Evolutionary conservation across 2,888 invertebrate species (phyloP), one percentile per base, ranked within the genome.

Genomic region (Cephus runcator): DNA sequence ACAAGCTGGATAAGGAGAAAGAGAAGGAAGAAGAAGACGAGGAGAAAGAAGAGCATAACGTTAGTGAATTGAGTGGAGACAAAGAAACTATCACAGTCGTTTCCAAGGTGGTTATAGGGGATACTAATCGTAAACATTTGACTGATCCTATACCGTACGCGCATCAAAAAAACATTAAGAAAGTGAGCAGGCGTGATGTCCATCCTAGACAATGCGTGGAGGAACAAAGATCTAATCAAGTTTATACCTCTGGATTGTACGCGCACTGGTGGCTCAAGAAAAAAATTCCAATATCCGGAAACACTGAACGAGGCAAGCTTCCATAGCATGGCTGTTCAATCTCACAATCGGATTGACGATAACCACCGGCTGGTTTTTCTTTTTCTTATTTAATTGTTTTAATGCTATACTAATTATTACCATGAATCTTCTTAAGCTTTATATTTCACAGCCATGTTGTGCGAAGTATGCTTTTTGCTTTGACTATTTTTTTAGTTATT

Each of bases 181-280:
- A 85, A 84, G 76, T 82, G 77, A 82, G 84, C 23, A 86, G 85
- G 76, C 83, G 79, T 40, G 77, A 83, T 91, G 89, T 92, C 92
- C 90, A 92, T 92, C 88, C 90, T 91, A 84, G 86, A 92, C 83
- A 87, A 91, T 40, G 23, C 40, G 77, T 83, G 83, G 81, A 80
- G 73, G 81, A 83, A 68, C 73, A 82, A 77, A 91, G 92, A 83
- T 90, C 92, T 83, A 93, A 92, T 85, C 92, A 93, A 91, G 93
- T 95, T 89, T 97, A 95, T 92, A 95, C 95, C 80, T 96, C 97
- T 75, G 97, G 96, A 88, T 93, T 97, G 92, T 97, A 97, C 92
- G 97, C 97, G 82, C 97, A 97, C 93, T 97, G 97, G 97, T 97
- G 97, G 97, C 95, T 97, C 93, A 97, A 97, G 93, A 96, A 96